Conservation (phyloP, 2,113 vertebrate species). For the Merops nubicus region DNA sequence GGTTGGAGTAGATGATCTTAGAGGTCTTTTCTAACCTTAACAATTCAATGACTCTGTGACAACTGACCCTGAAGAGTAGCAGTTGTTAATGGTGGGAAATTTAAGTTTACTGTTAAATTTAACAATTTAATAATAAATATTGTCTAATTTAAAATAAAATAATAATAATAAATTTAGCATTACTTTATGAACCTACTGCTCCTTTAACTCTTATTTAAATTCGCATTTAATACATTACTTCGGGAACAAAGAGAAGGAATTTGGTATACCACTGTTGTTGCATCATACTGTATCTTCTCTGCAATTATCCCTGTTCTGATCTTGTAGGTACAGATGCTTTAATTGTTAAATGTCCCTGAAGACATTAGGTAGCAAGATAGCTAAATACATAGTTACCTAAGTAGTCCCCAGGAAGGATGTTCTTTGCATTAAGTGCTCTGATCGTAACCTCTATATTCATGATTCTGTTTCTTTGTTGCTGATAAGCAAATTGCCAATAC, state of each 20-base stretch:
- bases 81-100: neutral
- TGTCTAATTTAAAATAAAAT: too few species aligned
- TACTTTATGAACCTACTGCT: neutral
- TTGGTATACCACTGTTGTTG: neutral
- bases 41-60: too few species aligned
- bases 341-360: conserved; percentile 9
- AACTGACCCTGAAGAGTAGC: neutral
- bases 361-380: conserved; percentile 8
- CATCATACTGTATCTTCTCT: neutral
- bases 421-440: neutral
- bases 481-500: neutral
- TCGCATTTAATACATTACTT: neutral
- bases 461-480: neutral
- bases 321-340: neutral
- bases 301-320: neutral
- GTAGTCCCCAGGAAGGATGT: neutral
- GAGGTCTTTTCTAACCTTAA: too few species aligned
- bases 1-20: too few species aligned
- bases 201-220: neutral
- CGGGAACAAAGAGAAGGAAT: neutral
- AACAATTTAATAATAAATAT: too few species aligned
- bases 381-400: neutral
- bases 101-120: too few species aligned
- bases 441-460: neutral
- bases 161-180: too few species aligned